These are phyloP conservation scores for Hylaea fasciaria DNA, from an alignment of 2,888 invertebrate species.

Conservation along the genomic window DNA sequence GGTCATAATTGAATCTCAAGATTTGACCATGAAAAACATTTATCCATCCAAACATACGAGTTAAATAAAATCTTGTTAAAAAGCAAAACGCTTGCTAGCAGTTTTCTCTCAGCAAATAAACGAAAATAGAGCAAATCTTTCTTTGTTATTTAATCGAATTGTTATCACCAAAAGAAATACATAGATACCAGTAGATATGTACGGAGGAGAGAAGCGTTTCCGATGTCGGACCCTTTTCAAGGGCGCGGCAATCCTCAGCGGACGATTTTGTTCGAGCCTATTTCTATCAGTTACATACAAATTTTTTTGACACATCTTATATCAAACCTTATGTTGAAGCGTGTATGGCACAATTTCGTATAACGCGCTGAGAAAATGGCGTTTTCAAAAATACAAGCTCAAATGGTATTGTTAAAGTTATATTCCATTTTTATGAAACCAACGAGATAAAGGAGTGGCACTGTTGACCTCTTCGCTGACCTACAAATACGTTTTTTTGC, in stretches of 20 bases:
- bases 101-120: constrained; percentile 27
- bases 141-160: constrained; percentile 46
- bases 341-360: constrained; percentile 29
- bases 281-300: constrained; percentile 40
- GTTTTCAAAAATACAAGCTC: constrained; percentile 43
- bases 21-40: no score
- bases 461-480: constrained; percentile 45
- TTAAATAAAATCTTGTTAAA: background rate
- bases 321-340: constrained; percentile 4
- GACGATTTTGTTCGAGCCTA: constrained; percentile 45
- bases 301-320: constrained; percentile 10
- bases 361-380: constrained; percentile 25
- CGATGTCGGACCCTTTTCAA: constrained; percentile 60
- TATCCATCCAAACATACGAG: no score
- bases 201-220: constrained; percentile 51
- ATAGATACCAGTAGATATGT: constrained; percentile 45
- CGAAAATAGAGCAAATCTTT: constrained; percentile 35
- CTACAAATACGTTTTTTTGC: constrained; percentile 44
- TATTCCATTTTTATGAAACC: constrained; percentile 47
- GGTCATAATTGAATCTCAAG: no score
- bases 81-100: constrained; percentile 8
- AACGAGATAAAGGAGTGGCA: constrained; percentile 41
- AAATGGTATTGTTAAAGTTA: constrained; percentile 48
- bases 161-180: constrained; percentile 41
- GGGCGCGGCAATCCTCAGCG: constrained; percentile 53